phyloP scores from a whole-genome alignment of 64 coral and sea anemone species.

The Montipora capricornis region DNA sequence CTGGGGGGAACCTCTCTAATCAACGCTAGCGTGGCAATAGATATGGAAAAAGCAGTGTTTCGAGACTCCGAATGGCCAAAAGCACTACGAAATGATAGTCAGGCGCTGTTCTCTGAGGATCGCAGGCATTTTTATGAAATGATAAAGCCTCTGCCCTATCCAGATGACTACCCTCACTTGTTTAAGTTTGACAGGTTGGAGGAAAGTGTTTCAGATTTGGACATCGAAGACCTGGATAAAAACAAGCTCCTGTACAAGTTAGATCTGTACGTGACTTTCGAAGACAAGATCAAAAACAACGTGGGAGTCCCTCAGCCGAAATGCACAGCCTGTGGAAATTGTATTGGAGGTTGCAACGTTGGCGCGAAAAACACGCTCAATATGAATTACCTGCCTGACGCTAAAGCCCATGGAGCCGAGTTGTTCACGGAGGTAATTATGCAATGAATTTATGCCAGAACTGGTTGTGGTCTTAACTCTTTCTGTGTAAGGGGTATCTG shows the following conservation, averaged over 20 bases:
- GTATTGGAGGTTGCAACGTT: slow-evolving; percentile 66
- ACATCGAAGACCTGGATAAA: slow-evolving; percentile 56
- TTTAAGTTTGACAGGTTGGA: slow-evolving; percentile 51
- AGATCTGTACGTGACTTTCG: slow-evolving; percentile 59
- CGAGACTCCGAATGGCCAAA: slow-evolving; percentile 42
- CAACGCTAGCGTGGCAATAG: slow-evolving; percentile 70
- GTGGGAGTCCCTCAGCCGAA: slow-evolving; percentile 68
- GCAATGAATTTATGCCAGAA: no score
- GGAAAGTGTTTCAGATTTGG: slow-evolving; percentile 8
- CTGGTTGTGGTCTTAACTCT: no score
- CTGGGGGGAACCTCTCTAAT: slow-evolving; percentile 71
- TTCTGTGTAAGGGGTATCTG: no score
- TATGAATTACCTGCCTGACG: slow-evolving; percentile 76
- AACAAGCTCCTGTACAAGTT: slow-evolving; percentile 43
- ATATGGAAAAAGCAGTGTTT: slow-evolving; percentile 48
- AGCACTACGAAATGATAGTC: slow-evolving; percentile 26
- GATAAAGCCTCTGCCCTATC: slow-evolving; percentile 60
- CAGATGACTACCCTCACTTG: slow-evolving; percentile 15
- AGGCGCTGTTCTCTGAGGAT: slow-evolving; percentile 3
- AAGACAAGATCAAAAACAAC: slow-evolving; percentile 61
- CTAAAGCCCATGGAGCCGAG: slow-evolving; percentile 66
- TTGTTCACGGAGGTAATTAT: slow-evolving; percentile 52
- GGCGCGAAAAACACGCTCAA: slow-evolving; percentile 72
- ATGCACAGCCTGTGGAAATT: slow-evolving; percentile 68
- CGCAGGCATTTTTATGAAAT: slow-evolving; percentile 53